Evolutionary conservation across 2,113 vertebrate species (phyloP).

Genomic region (Charina bottae): DNA sequence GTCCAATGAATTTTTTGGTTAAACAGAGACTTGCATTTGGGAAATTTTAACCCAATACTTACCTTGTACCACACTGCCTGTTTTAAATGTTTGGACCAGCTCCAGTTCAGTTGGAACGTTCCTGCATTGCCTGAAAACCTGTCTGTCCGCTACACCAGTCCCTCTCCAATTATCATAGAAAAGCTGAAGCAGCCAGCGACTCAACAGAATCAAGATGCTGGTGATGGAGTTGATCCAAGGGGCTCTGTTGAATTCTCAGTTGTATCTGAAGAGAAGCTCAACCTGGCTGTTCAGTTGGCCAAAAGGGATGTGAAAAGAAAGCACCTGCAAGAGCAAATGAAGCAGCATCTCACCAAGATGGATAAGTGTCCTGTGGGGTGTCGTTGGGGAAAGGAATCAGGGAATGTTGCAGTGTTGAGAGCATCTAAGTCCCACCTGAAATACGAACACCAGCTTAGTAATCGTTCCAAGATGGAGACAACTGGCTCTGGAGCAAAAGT

Average conservation of each 20-base stretch:
- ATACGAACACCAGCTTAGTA: slow-evolving; percentile 26
- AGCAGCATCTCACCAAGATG: slow-evolving; percentile 46
- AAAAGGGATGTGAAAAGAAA: slow-evolving; percentile 84
- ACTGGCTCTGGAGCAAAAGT: slow-evolving; percentile 62
- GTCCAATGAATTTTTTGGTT: not conserved
- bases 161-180: slow-evolving; percentile 87
- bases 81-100: slow-evolving; percentile 68
- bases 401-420: slow-evolving; percentile 25
- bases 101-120: slow-evolving; percentile 84
- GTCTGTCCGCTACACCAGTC: slow-evolving; percentile 75
- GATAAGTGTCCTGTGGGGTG: slow-evolving; percentile 51
- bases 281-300: slow-evolving; percentile 83
- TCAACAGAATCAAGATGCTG: slow-evolving; percentile 20
- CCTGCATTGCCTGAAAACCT: slow-evolving; percentile 77
- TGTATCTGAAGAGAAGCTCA: slow-evolving; percentile 89
- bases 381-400: slow-evolving; percentile 20
- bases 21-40: not conserved
- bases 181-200: slow-evolving; percentile 72
- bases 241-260: slow-evolving; percentile 81
- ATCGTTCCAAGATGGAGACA: slow-evolving; percentile 55
- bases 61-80: not conserved
- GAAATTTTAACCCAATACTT: not conserved
- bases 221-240: slow-evolving; percentile 52
- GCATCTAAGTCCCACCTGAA: not conserved
- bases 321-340: slow-evolving; percentile 68